phyloP scores from a whole-genome alignment of 2,797 vertebrate genomes.

The Semaprochilodus insignis region DNA sequence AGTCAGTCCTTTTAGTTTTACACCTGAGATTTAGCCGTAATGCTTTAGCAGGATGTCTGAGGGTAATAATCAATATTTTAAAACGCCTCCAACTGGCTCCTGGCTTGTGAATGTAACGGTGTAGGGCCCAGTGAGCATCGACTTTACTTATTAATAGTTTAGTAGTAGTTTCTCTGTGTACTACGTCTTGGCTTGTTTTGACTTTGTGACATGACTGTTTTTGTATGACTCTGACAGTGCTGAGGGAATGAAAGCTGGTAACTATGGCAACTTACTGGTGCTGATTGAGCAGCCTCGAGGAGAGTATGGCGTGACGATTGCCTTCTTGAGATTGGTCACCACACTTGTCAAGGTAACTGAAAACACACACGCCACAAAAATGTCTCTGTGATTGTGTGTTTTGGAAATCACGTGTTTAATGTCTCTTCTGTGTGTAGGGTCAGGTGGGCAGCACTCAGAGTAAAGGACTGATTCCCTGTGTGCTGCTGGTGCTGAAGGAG shows the following conservation, averaged over 20 bases:
- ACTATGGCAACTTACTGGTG: conserved; percentile 93
- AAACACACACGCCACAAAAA: background rate
- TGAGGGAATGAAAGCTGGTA: conserved; percentile 97
- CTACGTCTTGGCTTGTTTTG: too few species aligned
- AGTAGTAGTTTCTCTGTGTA: too few species aligned
- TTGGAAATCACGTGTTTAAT: background rate
- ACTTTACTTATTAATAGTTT: too few species aligned
- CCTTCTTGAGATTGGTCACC: conserved; percentile 92
- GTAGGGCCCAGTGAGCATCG: too few species aligned
- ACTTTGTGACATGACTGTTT: background rate
- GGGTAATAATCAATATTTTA: too few species aligned
- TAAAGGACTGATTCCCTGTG: conserved; percentile 93
- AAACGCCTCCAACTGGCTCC: too few species aligned
- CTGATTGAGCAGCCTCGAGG: conserved; percentile 94
- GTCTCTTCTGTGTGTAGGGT: conserved; percentile 77
- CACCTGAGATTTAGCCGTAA: too few species aligned
- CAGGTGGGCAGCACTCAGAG: conserved; percentile 95
- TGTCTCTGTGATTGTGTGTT: background rate
- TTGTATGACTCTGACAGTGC: conserved; percentile 76
- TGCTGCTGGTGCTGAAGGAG: conserved; percentile 95
- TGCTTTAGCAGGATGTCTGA: too few species aligned
- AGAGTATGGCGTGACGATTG: conserved; percentile 91
- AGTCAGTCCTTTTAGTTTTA: too few species aligned
- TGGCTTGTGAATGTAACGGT: too few species aligned
- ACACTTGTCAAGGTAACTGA: conserved; percentile 92